Evolutionary conservation across 2,888 invertebrate species (phyloP).

Genomic region (Molorchus minor): DNA sequence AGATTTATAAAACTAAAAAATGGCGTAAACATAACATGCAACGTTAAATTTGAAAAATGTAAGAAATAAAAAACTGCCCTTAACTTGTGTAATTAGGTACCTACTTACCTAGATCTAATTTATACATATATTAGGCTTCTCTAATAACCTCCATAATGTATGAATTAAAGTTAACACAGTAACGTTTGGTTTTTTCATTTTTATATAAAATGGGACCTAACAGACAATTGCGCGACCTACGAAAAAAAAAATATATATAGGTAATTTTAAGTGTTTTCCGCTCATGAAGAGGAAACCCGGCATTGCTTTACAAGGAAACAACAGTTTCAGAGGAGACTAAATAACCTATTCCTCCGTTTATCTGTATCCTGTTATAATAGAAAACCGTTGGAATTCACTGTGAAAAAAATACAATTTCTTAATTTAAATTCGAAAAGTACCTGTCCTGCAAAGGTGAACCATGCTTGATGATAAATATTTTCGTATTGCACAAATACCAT

Average conservation of each 20-base stretch:
- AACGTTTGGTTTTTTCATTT: slow-evolving; percentile 72
- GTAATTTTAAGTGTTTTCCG: background rate
- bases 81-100: background rate
- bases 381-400: too few species aligned
- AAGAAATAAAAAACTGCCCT: too few species aligned
- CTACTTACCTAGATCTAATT: slow-evolving; percentile 72
- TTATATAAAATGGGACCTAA: slow-evolving; percentile 76
- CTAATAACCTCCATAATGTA: slow-evolving; percentile 77
- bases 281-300: too few species aligned
- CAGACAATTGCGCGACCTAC: slow-evolving; percentile 71
- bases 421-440: too few species aligned
- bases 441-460: slow-evolving; percentile 79
- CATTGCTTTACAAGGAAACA: too few species aligned
- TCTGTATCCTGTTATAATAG: too few species aligned
- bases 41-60: too few species aligned
- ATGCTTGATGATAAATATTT: slow-evolving; percentile 82
- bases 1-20: too few species aligned
- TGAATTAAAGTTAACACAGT: slow-evolving; percentile 77
- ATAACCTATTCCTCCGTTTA: too few species aligned
- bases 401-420: too few species aligned
- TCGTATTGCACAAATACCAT: slow-evolving; percentile 85
- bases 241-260: slow-evolving; percentile 17
- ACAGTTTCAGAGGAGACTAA: too few species aligned
- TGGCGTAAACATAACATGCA: too few species aligned
- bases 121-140: slow-evolving; percentile 85